A percentile compares a stretch with the other conserved stretches of the same genome.
phyloP scores from a whole-genome alignment of 2,113 vertebrate species.

The Oncorhynchus gorbuscha region DNA sequence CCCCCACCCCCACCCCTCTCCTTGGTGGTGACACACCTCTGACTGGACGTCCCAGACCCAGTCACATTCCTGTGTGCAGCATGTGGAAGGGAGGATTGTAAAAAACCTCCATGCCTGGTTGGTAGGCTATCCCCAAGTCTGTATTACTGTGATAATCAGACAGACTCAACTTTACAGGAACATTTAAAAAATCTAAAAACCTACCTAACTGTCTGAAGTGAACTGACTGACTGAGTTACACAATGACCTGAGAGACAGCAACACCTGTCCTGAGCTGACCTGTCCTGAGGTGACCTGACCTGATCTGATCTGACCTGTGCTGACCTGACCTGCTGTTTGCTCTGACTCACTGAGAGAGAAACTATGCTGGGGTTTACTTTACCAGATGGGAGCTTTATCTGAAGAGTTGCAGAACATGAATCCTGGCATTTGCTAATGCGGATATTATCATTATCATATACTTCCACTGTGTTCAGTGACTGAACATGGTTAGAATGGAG shows the following conservation, averaged over 20 bases:
- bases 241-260: not conserved
- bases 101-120: slow-evolving; percentile 20
- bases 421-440: too few relatives aligned
- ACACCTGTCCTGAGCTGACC: not conserved
- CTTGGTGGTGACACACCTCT: not conserved
- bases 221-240: not conserved
- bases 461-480: not conserved
- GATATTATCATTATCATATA: not conserved
- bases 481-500: not conserved
- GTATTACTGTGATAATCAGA: slow-evolving; percentile 33
- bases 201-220: not conserved
- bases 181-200: not conserved
- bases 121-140: slow-evolving; percentile 6
- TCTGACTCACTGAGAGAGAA: too few relatives aligned
- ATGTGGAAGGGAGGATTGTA: slow-evolving; percentile 43
- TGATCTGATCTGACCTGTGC: not conserved
- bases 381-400: too few relatives aligned
- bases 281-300: not conserved
- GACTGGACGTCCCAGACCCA: not conserved
- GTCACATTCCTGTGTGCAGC: slow-evolving; percentile 30
- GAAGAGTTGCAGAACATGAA: too few relatives aligned
- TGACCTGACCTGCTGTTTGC: too few relatives aligned
- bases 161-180: slow-evolving; percentile 8
- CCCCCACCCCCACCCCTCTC: not conserved
- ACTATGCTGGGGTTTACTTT: too few relatives aligned